A percentile compares a stretch with the other conserved stretches of the same genome.
These are phyloP conservation scores for Paelopatides confundens DNA, from an alignment of 53 echinoderm and acorn worm genomes.

Conservation along the genomic window DNA sequence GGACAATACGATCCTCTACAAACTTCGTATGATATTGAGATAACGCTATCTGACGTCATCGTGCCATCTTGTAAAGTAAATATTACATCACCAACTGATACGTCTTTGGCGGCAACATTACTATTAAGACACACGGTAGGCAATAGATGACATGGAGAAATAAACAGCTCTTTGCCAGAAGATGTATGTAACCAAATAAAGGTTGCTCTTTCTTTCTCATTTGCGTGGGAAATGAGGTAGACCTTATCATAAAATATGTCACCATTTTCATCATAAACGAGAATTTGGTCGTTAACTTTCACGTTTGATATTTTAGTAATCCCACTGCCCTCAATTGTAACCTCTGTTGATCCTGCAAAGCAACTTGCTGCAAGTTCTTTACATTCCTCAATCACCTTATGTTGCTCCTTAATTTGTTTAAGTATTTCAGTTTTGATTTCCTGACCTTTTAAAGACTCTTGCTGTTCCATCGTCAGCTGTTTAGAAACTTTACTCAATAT, in stretches of 20 bases:
- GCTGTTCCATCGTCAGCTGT: background rate
- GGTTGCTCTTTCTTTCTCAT: background rate
- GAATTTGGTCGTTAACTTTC: background rate
- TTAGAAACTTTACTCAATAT: background rate
- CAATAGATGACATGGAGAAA: background rate
- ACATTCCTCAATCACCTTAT: background rate
- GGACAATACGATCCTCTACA: constrained; percentile 11
- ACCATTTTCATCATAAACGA: background rate
- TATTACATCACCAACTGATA: background rate
- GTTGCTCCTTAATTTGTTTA: background rate
- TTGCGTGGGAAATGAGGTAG: background rate
- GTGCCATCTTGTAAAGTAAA: background rate
- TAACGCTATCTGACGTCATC: background rate
- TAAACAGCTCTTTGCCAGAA: background rate
- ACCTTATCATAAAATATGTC: background rate
- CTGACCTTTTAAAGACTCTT: background rate
- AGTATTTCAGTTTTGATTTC: background rate
- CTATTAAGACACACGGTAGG: background rate
- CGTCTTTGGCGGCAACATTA: background rate
- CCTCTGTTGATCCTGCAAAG: background rate
- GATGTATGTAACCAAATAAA: background rate
- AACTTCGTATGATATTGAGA: background rate
- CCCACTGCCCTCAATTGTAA: background rate
- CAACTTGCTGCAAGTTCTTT: background rate
- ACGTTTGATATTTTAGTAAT: background rate